Conservation (phyloP, 2,888 invertebrate genomes). For the Pherbina coryleti region DNA sequence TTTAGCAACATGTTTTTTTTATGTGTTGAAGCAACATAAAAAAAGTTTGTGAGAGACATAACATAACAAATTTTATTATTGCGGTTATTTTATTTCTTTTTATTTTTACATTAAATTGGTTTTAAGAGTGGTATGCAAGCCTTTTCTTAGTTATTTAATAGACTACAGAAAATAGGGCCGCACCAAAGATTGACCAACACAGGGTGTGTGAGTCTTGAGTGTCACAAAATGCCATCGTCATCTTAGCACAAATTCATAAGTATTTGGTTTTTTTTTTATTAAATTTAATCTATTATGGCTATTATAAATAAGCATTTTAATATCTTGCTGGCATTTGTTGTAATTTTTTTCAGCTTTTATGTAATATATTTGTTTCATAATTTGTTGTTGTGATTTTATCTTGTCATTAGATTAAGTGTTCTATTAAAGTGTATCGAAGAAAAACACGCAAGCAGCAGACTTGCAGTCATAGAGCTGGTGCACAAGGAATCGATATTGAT, state of each 20-base stretch:
- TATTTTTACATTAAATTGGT: neutral
- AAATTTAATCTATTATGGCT: neutral
- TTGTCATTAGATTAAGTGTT: neutral
- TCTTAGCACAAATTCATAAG: no score
- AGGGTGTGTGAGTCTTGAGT: neutral
- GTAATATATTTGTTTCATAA: neutral
- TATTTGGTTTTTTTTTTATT: neutral
- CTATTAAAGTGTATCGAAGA: neutral
- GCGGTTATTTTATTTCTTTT: neutral
- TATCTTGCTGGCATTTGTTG: neutral
- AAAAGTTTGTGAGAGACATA: neutral
- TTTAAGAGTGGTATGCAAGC: neutral
- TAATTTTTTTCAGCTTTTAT: neutral
- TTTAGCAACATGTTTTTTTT: neutral
- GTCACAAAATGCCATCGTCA: neutral
- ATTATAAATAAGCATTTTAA: neutral
- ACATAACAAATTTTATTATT: neutral
- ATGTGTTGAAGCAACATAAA: no score
- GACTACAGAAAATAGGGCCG: slow-evolving; percentile 1
- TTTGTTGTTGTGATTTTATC: neutral
- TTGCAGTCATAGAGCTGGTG: neutral
- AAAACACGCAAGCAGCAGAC: neutral
- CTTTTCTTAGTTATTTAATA: neutral
- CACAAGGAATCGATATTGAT: neutral
- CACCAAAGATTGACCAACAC: neutral